These are phyloP conservation scores for Hololepta plana DNA, from an alignment of 2,888 invertebrate genomes.

Conservation along the genomic window DNA sequence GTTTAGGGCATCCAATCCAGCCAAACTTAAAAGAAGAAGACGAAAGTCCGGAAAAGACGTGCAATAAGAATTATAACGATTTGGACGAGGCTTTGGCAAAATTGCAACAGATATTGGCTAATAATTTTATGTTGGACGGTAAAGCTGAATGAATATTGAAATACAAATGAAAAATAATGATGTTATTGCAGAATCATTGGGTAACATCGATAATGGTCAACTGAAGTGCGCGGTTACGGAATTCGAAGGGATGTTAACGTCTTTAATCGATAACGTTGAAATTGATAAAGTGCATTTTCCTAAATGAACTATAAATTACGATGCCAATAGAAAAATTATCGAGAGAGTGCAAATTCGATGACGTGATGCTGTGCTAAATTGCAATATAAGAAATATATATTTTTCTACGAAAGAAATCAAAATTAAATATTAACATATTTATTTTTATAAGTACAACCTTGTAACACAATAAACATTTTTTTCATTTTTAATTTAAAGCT, in stretches of 20 bases:
- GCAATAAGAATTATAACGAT: slow-evolving; percentile 21
- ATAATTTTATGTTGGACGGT: slow-evolving; percentile 49
- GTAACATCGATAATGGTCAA: slow-evolving; percentile 43
- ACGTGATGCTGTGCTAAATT: too few relatives aligned
- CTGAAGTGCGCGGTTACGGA: slow-evolving; percentile 49
- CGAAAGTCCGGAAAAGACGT: slow-evolving; percentile 1
- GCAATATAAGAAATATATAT: too few relatives aligned
- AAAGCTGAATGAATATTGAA: slow-evolving; percentile 9
- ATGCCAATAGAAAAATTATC: too few relatives aligned
- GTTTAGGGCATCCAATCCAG: too few relatives aligned
- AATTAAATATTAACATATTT: too few relatives aligned
- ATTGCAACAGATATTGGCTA: slow-evolving; percentile 50
- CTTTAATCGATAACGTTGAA: slow-evolving; percentile 48
- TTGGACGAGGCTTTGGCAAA: slow-evolving; percentile 49
- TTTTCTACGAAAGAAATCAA: too few relatives aligned
- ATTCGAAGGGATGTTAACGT: slow-evolving; percentile 49
- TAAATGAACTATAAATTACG: too few relatives aligned
- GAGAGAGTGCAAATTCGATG: too few relatives aligned
- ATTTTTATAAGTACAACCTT: too few relatives aligned
- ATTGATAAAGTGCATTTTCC: slow-evolving; percentile 25
- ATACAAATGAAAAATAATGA: too few relatives aligned
- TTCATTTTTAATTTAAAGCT: slow-evolving; percentile 5
- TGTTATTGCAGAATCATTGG: slow-evolving; percentile 29
- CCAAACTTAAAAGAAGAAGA: too few relatives aligned
- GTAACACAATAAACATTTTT: neutral